A percentile compares a stretch with the other conserved stretches of the same genome.
phyloP scores from a whole-genome alignment of 2,797 vertebrate genomes.

The Chelmon rostratus region DNA sequence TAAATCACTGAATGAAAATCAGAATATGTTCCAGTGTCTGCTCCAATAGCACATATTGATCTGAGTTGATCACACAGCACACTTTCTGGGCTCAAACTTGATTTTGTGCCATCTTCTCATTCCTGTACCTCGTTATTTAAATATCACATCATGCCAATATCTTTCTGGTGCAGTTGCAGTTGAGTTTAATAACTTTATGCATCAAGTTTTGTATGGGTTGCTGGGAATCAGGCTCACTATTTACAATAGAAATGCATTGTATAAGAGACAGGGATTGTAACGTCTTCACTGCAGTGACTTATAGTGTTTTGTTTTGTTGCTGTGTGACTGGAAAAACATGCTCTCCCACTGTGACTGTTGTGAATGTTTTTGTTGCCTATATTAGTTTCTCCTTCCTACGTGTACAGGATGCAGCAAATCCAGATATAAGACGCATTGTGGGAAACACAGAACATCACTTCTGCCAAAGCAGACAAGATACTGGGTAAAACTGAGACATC shows the following conservation, averaged over 20 bases:
- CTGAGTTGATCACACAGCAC: not conserved
- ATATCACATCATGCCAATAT: too few relatives aligned
- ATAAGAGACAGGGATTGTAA: not conserved
- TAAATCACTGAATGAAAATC: slow-evolving; percentile 18
- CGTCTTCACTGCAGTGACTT: slow-evolving; percentile 5
- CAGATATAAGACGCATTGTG: not conserved
- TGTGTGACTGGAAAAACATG: not conserved
- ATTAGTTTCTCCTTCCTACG: not conserved
- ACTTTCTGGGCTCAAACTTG: too few relatives aligned
- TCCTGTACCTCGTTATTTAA: not conserved
- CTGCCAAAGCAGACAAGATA: slow-evolving; percentile 6
- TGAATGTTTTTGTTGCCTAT: slow-evolving; percentile 9
- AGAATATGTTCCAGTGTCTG: not conserved
- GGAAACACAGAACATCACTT: not conserved
- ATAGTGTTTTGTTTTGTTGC: not conserved
- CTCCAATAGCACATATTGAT: not conserved
- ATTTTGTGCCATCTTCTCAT: not conserved
- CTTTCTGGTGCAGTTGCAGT: not conserved
- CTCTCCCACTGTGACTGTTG: not conserved
- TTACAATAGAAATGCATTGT: slow-evolving; percentile 11
- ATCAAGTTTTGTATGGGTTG: slow-evolving; percentile 1
- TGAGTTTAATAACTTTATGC: not conserved
- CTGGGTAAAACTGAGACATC: not conserved
- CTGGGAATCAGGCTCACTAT: not conserved
- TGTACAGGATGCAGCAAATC: slow-evolving; percentile 11